Percentiles rank a stretch among this genome's conserved stretches.
Conservation (phyloP, 2,888 invertebrate genomes). For the Suillia variegata region DNA sequence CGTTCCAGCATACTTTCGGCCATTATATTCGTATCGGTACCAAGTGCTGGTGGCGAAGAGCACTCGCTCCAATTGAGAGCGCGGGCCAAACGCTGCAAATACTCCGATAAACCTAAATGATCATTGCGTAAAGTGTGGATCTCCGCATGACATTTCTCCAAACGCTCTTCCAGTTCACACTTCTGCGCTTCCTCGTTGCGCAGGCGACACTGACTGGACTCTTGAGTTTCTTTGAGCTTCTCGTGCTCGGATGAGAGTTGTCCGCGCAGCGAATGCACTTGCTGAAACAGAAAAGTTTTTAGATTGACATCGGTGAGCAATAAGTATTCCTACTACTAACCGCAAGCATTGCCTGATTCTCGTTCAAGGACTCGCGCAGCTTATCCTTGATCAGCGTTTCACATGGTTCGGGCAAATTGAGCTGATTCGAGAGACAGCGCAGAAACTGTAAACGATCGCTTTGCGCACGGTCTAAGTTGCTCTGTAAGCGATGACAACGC, state of each 20-base stretch:
- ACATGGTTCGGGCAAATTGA: slow-evolving; percentile 76
- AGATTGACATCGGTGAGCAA: background rate
- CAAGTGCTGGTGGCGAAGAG: slow-evolving; percentile 54
- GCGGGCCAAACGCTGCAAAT: slow-evolving; percentile 80
- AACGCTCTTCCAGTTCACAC: slow-evolving; percentile 72
- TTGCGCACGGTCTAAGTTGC: slow-evolving; percentile 57
- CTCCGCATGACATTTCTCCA: slow-evolving; percentile 82
- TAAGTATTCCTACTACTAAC: slow-evolving; percentile 62
- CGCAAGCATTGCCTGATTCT: slow-evolving; percentile 77
- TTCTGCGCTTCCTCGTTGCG: slow-evolving; percentile 71
- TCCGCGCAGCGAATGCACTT: slow-evolving; percentile 77
- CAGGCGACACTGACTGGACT: slow-evolving; percentile 71
- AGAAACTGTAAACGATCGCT: slow-evolving; percentile 59
- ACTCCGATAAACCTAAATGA: slow-evolving; percentile 68
- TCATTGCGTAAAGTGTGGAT: slow-evolving; percentile 67
- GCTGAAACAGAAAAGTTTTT: slow-evolving; percentile 62
- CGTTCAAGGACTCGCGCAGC: slow-evolving; percentile 75
- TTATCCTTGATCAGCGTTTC: slow-evolving; percentile 81
- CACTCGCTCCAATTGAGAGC: slow-evolving; percentile 68
- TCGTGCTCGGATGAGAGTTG: slow-evolving; percentile 75
- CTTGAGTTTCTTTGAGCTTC: slow-evolving; percentile 65
- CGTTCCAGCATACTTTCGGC: slow-evolving; percentile 82
- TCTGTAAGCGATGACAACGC: slow-evolving; percentile 59
- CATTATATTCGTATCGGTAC: slow-evolving; percentile 58
- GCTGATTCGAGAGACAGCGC: slow-evolving; percentile 52